Evolutionary conservation across 2,113 vertebrate genomes (phyloP), one percentile per base, ranked within the genome.

Genomic region (Chelonoidis abingdonii): DNA sequence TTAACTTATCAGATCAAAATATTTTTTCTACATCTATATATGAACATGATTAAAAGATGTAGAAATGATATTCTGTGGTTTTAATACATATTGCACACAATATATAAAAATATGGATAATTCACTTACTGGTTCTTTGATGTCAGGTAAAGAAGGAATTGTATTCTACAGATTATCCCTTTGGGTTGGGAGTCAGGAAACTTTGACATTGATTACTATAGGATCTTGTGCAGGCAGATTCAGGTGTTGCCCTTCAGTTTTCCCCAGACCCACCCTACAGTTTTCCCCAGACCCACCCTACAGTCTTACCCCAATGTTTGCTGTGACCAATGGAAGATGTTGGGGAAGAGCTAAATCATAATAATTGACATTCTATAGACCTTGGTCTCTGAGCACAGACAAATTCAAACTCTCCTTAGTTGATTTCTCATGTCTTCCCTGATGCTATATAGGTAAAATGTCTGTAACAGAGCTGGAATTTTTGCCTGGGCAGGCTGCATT

Each of bases 1-100:
- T 91, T 89, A 75, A 84, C 79, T 86, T 86, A 91, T 21, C 93
- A 89, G 9, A 91, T 93, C 91, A 57, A 94, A 94, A 59, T 89
- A 25, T 27, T 89, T 22, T 85, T 80, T 41, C 92, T 27, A 86
- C 19, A 53, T 52, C 35, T n/a, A 2, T 11, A 19, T 57, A 12
- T 80, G 14, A 94, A 54, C 6, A 47, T 16, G 29, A 38, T 80
- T 84, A 13, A 86, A 27, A 52, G 87, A 72, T 84, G 31, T 1
- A 9, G 75, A 78, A 47, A 47, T 47, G 29, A 25, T 47, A 10
- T 69, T n/a, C 21, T 38, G n/a, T 38, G n/a, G 35, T 72, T 14
- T 62, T 35, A n/a, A n/a, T 65, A 65, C 31, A 65, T 65, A 38
- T 38, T 11, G 22, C 17, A 5, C 69, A 41, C 21, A 35, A 69